phyloP scores from a whole-genome alignment of 1,140 invertebrate species.

The Aradophagus sp. region DNA sequence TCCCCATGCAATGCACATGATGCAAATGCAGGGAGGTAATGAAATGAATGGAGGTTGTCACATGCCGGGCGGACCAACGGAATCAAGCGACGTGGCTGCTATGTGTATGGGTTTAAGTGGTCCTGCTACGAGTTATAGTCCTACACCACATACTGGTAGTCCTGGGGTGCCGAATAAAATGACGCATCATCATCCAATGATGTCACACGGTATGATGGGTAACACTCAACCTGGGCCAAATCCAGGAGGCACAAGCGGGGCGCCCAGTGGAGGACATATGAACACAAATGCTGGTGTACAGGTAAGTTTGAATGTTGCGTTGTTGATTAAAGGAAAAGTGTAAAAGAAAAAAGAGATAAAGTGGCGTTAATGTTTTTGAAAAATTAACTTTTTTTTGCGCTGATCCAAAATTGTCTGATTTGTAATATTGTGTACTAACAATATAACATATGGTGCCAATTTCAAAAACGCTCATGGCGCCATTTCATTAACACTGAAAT shows the following conservation, averaged over 20 bases:
- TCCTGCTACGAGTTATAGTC: conserved; percentile 71
- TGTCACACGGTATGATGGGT: conserved; percentile 74
- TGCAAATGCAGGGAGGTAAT: conserved; percentile 73
- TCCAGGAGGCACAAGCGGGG: conserved; percentile 20
- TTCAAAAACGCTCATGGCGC: too few relatives aligned
- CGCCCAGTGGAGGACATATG: conserved; percentile 33
- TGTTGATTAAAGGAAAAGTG: too few relatives aligned
- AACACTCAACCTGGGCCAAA: conserved; percentile 63
- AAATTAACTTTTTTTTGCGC: too few relatives aligned
- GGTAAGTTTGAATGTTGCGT: conserved; percentile 17
- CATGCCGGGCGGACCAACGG: conserved; percentile 72
- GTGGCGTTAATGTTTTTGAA: too few relatives aligned
- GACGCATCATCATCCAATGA: conserved; percentile 66
- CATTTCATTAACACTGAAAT: too few relatives aligned
- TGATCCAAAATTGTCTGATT: too few relatives aligned
- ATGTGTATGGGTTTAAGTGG: conserved; percentile 76
- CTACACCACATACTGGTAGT: conserved; percentile 71
- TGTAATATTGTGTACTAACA: too few relatives aligned
- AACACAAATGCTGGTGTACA: conserved; percentile 41
- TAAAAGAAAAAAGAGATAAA: too few relatives aligned
- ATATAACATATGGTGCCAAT: too few relatives aligned
- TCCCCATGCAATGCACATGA: conserved; percentile 75
- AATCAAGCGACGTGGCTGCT: conserved; percentile 75
- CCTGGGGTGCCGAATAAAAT: conserved; percentile 71
- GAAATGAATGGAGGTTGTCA: conserved; percentile 73